A percentile compares a stretch with the other conserved stretches of the same genome.
These are phyloP conservation scores for Chiroxiphia lanceolata DNA, from an alignment of 2,797 vertebrate species.

Conservation along the genomic window DNA sequence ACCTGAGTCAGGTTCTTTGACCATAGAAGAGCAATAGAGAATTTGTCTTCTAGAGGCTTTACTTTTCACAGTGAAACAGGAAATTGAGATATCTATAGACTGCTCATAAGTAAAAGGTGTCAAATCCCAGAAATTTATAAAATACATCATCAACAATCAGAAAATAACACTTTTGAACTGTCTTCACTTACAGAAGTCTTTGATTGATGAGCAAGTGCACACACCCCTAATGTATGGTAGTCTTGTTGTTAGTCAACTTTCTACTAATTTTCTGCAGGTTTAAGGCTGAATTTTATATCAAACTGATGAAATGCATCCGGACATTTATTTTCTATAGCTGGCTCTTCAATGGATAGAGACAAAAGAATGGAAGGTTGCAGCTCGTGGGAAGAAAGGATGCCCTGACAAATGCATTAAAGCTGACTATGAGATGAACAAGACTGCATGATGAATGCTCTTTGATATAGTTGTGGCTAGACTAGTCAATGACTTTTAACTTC, in stretches of 20 bases:
- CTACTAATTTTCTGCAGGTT: background rate
- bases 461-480: background rate
- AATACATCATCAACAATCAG: background rate
- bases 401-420: background rate
- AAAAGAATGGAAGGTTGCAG: background rate
- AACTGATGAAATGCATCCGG: background rate
- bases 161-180: background rate
- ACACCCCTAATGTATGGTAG: background rate
- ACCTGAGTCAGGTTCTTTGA: background rate
- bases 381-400: background rate
- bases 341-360: background rate
- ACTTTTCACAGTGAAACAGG: background rate
- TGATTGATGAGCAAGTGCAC: background rate
- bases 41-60: background rate
- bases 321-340: background rate
- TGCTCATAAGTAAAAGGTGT: background rate
- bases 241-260: background rate
- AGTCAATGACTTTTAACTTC: background rate
- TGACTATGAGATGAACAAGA: background rate
- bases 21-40: background rate
- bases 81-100: background rate
- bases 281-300: background rate
- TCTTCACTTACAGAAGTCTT: background rate
- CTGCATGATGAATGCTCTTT: background rate
- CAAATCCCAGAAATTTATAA: background rate